phyloP scores from a whole-genome alignment of 2,113 vertebrate genomes.

The Seriola rivoliana region DNA sequence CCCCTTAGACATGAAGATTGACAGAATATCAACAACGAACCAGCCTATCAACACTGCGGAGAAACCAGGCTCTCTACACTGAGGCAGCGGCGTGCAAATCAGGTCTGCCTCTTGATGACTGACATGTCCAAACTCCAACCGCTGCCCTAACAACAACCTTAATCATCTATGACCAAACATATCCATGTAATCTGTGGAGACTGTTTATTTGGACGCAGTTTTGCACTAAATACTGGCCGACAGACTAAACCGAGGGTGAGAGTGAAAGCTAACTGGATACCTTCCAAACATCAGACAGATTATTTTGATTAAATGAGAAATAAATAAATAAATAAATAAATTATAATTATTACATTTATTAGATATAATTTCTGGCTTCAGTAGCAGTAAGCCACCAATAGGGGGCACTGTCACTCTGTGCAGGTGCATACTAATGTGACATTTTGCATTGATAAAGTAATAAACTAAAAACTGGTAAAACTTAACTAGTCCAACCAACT shows the following conservation, averaged over 20 bases:
- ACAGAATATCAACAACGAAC: constrained; percentile 30
- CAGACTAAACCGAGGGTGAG: neutral
- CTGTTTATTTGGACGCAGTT: neutral
- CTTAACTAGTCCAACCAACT: neutral
- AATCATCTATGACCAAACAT: neutral
- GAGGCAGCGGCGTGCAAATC: neutral
- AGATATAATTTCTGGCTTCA: neutral
- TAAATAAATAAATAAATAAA: neutral
- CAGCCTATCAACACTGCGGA: constrained; percentile 45
- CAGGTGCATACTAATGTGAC: neutral
- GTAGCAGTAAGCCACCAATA: constrained; percentile 17
- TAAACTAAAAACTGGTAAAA: neutral
- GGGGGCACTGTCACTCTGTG: constrained; percentile 25
- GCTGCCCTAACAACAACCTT: neutral
- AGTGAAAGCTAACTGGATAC: neutral
- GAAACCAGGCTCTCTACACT: neutral
- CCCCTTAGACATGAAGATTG: constrained; percentile 24
- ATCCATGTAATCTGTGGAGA: neutral
- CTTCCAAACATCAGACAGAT: neutral
- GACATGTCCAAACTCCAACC: constrained; percentile 3
- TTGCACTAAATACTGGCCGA: neutral
- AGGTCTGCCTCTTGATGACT: neutral
- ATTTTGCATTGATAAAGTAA: neutral
- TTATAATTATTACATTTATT: neutral
- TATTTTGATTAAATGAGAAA: neutral